Evolutionary conservation across 2,888 invertebrate species (phyloP), one percentile per base, ranked within the genome.

Genomic region (Tenthredo livida): DNA sequence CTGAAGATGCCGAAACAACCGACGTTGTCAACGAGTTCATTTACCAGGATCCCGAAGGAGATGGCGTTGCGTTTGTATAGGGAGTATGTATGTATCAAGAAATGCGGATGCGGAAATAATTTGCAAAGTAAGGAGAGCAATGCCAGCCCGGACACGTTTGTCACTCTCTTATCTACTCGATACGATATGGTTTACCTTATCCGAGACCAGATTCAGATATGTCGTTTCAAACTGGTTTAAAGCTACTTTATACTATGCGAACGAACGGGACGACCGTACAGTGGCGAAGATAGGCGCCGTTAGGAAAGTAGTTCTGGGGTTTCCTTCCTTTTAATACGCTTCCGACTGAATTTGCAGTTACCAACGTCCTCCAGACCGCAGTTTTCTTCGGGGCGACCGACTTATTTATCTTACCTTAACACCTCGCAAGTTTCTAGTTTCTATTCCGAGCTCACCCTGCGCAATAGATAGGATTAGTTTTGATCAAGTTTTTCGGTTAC

Each of bases 91-190:
- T 40, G 83, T 67, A 17, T 40, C 47, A 83, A 83, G 47, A 83
- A 47, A 83, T 83, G 83, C 83, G 83, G 83, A 83, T 67, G 37
- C 83, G 83, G 83, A 83, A 83, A 50, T 80, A 40, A 61, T 80
- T 61, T 54, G 43, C 54, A 29, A 29, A 54, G n/a, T 61, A 29
- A 25, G 80, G 61, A 40, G 61, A 65, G 33, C 50, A 61, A 21
- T 29, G 17, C 37, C 61, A 54, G 50, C 17, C 77, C 80, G 61
- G 80, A 80, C 37, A 58, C 61, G 61, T 61, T 61, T 40, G 58
- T 61, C 80, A 37, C 61, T 80, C 80, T 80, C 37, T 61, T 61
- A 80, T 80, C 80, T 40, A 80, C 37, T 61, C 80, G 37, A 80
- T 80, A 61, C 58, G 61, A 21, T 80, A 80, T 40, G 40, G 80